Conservation (phyloP, 2,888 invertebrate species). For the Drosophila siamana region DNA sequence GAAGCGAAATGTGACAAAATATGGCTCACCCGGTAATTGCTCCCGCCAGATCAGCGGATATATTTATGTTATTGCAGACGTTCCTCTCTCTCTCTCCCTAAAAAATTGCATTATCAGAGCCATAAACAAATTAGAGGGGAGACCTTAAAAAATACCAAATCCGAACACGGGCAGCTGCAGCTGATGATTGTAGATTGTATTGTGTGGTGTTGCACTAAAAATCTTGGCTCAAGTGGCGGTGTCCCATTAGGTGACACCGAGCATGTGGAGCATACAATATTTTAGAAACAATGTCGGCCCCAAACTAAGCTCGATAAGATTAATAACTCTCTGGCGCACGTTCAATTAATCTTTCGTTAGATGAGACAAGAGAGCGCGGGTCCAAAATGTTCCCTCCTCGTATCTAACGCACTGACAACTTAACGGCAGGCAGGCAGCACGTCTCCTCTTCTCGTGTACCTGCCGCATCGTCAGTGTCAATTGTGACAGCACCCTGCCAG, state of each 20-base stretch:
- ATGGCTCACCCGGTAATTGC: slow-evolving; percentile 79
- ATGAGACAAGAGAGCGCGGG: slow-evolving; percentile 15
- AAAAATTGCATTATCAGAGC: slow-evolving; percentile 79
- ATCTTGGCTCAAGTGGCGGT: slow-evolving; percentile 75
- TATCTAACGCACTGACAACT: slow-evolving; percentile 55
- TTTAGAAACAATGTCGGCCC: slow-evolving; percentile 72
- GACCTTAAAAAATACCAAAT: slow-evolving; percentile 33
- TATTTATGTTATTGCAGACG: slow-evolving; percentile 76
- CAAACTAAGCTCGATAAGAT: slow-evolving; percentile 81
- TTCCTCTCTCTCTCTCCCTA: slow-evolving; percentile 42
- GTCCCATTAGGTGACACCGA: slow-evolving; percentile 80
- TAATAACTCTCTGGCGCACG: slow-evolving; percentile 82
- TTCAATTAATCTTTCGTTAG: slow-evolving; percentile 83
- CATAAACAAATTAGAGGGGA: slow-evolving; percentile 77
- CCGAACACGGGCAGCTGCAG: slow-evolving; percentile 39
- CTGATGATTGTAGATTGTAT: not conserved
- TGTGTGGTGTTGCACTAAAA: slow-evolving; percentile 30
- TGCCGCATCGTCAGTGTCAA: slow-evolving; percentile 80
- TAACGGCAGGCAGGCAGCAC: slow-evolving; percentile 57
- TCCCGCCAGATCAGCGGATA: slow-evolving; percentile 77
- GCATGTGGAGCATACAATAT: slow-evolving; percentile 69
- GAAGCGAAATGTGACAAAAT: slow-evolving; percentile 79
- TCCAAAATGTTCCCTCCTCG: slow-evolving; percentile 19
- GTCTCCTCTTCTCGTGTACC: slow-evolving; percentile 63
- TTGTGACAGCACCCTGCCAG: slow-evolving; percentile 71